Evolutionary conservation across 1,140 invertebrate genomes (phyloP).

Genomic region (Rhynchophorus ferrugineus): DNA sequence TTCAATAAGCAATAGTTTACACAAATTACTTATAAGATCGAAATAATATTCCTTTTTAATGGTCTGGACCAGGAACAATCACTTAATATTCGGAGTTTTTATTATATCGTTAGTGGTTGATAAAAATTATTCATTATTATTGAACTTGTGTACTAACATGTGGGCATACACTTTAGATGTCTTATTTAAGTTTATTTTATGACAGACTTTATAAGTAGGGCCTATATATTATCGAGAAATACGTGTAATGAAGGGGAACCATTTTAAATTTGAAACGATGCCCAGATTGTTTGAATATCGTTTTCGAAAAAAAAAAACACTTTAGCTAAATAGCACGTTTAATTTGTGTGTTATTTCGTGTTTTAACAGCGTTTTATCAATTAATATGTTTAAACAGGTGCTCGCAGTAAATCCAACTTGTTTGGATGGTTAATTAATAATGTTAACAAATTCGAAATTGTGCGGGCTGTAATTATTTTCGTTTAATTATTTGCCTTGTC

Average conservation of each 20-base stretch:
- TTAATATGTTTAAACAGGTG: slow-evolving; percentile 25
- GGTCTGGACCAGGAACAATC: neutral
- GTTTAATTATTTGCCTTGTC: slow-evolving; percentile 21
- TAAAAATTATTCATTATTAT: neutral
- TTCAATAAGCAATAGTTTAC: no score
- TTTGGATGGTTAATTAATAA: slow-evolving; percentile 24
- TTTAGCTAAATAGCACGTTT: slow-evolving; percentile 14
- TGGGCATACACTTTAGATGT: no score
- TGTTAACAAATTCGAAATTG: slow-evolving; percentile 23
- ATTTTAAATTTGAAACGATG: no score
- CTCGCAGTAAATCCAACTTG: slow-evolving; percentile 21
- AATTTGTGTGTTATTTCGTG: slow-evolving; percentile 21
- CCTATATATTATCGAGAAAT: no score
- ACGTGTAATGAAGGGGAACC: no score
- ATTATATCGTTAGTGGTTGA: neutral
- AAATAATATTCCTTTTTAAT: neutral
- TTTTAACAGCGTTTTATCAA: slow-evolving; percentile 23
- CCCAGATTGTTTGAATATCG: slow-evolving; percentile 17
- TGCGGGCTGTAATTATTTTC: slow-evolving; percentile 18
- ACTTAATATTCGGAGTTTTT: neutral
- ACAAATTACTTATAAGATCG: neutral
- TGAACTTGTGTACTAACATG: no score
- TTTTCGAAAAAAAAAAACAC: slow-evolving; percentile 18
- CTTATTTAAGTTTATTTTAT: no score
- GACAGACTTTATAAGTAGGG: no score